These are phyloP conservation scores for Sweltsa coloradensis DNA, from an alignment of 1,140 invertebrate genomes.

Conservation along the genomic window DNA sequence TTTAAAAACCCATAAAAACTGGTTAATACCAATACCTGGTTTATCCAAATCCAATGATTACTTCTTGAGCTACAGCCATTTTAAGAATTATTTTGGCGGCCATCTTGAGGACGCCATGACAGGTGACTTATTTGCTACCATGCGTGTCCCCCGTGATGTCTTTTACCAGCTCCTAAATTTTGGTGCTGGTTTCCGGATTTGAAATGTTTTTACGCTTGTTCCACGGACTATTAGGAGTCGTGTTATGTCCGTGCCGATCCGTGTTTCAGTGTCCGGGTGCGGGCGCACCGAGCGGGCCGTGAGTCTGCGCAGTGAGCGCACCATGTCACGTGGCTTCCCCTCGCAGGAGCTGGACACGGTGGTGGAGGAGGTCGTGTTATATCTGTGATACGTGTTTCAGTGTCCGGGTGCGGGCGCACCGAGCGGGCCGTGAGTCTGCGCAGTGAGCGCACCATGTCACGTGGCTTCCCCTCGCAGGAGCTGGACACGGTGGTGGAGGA, in stretches of 20 bases:
- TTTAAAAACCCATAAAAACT: too few relatives aligned
- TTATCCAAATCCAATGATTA: too few relatives aligned
- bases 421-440: conserved; percentile 49
- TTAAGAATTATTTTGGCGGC: too few relatives aligned
- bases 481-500: conserved; percentile 72
- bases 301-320: conserved; percentile 44
- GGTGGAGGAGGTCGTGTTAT: conserved; percentile 62
- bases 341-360: conserved; percentile 67
- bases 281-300: conserved; percentile 37
- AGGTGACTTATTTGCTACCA: too few relatives aligned
- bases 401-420: conserved; percentile 4
- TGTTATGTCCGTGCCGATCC: neutral
- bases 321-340: conserved; percentile 48
- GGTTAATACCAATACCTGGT: too few relatives aligned
- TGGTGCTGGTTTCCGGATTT: too few relatives aligned
- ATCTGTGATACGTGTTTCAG: neutral
- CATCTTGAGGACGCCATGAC: too few relatives aligned
- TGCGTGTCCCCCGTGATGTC: too few relatives aligned
- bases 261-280: neutral
- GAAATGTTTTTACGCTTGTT: too few relatives aligned
- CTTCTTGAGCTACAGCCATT: too few relatives aligned
- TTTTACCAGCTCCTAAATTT: too few relatives aligned
- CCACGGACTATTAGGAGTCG: too few relatives aligned
- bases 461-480: conserved; percentile 56
- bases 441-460: conserved; percentile 41